These are phyloP conservation scores for Macaria notata DNA, from an alignment of 2,888 invertebrate genomes.

Conservation along the genomic window DNA sequence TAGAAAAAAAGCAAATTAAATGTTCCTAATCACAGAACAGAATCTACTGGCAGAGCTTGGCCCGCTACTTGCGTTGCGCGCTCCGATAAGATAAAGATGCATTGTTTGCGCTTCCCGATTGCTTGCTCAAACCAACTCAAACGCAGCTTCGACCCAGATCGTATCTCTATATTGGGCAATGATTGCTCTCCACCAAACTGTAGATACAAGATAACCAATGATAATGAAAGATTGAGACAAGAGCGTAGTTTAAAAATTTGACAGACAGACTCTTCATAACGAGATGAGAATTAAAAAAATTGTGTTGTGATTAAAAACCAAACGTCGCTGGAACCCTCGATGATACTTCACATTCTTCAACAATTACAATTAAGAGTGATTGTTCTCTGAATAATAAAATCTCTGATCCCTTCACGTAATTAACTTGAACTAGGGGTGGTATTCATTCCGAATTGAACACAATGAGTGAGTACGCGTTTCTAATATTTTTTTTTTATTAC, in stretches of 20 bases:
- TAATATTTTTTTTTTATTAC: slow-evolving; percentile 60
- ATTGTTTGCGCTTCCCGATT: slow-evolving; percentile 46
- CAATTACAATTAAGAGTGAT: slow-evolving; percentile 29
- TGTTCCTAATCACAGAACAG: too few relatives aligned
- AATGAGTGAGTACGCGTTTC: slow-evolving; percentile 50
- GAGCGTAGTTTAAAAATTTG: background rate
- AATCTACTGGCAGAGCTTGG: background rate
- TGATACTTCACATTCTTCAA: slow-evolving; percentile 20
- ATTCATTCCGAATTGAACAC: slow-evolving; percentile 47
- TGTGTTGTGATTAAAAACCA: background rate
- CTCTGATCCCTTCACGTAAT: slow-evolving; percentile 47
- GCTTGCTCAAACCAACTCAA: slow-evolving; percentile 52
- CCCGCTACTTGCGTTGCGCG: slow-evolving; percentile 17
- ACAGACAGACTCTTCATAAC: background rate
- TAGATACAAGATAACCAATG: slow-evolving; percentile 18
- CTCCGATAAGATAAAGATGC: slow-evolving; percentile 39
- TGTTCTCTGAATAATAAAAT: slow-evolving; percentile 36
- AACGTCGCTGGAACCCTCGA: slow-evolving; percentile 14
- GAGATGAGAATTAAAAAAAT: background rate
- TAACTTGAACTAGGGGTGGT: slow-evolving; percentile 47
- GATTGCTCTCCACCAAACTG: slow-evolving; percentile 18
- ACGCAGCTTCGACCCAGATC: slow-evolving; percentile 31
- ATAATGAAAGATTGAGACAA: slow-evolving; percentile 6
- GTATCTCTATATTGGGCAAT: slow-evolving; percentile 44
- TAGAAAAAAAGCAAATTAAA: too few relatives aligned